Evolutionary conservation across 2,113 vertebrate genomes (phyloP), one percentile per base, ranked within the genome.

Genomic region (Pomatorhinus ruficollis): DNA sequence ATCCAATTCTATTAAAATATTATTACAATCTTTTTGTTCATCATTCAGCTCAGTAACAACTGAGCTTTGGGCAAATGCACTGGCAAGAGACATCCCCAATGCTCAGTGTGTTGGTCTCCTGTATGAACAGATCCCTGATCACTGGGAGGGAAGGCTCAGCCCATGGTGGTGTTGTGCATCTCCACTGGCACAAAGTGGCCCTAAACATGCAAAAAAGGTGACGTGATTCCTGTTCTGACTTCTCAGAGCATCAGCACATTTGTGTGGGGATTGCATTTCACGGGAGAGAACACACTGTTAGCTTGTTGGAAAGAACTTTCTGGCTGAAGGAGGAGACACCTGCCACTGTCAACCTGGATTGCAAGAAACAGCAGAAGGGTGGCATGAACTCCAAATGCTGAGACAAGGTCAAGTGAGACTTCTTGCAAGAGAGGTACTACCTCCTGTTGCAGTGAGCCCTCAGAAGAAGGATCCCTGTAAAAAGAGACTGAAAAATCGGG

Each of bases 281-380:
- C 22, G 25, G 61, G 16, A 84, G 33, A 91, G 15, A 33, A 31
- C 56, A 79, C 24, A 8, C 52, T 83, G 53, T 19, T 78, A 68
- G 23, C 16, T 3, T 1, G 8, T 25, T 59, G 47, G 69, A 75
- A 93, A 78, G 33, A 89, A 33, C 39, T 52, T 91, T 44, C 90
- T 79, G 81, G 52, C 81, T 91, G 53, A 87, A 91, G 50, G n/a
- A 94, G 61, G 56, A 89, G 31, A 59, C 87, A 79, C 77, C 95
- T 96, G 93, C 77, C 44, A 53, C 85, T 90, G 87, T 93, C 92
- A 95, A n/a, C 92, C 57, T 91, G 84, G 49, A 75, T 79, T 31
- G 52, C 44, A 84, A 82, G 57, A 33, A 93, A 66, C 24, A 66
- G 82, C 85, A 92, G 79, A 71, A 72, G 83, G 45, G n/a, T 83